Evolutionary conservation across 35 echinoderm and acorn worm species (phyloP).

Genomic region (Apostichopus parvimensis): DNA sequence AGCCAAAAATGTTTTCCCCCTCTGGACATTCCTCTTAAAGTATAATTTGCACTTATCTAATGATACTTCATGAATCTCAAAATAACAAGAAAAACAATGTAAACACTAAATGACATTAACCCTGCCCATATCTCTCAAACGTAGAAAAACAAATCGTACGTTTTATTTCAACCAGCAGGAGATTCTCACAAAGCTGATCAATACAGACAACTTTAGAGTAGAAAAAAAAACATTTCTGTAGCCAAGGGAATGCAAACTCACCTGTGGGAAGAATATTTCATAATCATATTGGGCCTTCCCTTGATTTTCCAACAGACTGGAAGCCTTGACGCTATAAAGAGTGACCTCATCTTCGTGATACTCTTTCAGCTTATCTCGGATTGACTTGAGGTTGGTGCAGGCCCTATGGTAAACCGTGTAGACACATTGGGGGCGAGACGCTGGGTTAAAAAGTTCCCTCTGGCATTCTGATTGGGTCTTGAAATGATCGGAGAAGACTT

Average conservation of each 20-base stretch:
- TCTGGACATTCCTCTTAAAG: no score
- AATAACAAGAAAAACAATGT: no score
- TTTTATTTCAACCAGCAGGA: no score
- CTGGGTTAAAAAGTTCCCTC: constrained; percentile 50
- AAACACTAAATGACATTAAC: no score
- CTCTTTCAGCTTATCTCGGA: constrained; percentile 67
- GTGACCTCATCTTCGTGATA: constrained; percentile 70
- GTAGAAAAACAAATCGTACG: no score
- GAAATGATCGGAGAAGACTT: constrained; percentile 55
- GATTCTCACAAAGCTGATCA: no score
- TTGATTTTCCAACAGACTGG: constrained; percentile 30
- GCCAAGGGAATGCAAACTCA: neutral
- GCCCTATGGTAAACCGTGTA: constrained; percentile 52
- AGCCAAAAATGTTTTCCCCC: no score
- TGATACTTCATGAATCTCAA: no score
- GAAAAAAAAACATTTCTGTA: no score
- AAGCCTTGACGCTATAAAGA: constrained; percentile 52
- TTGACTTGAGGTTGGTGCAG: constrained; percentile 69
- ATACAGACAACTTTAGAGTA: no score
- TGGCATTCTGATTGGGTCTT: constrained; percentile 10
- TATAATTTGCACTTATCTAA: no score
- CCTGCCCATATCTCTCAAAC: no score
- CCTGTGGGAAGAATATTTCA: constrained; percentile 71
- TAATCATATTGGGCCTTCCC: constrained; percentile 62
- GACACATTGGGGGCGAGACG: constrained; percentile 61